These are phyloP conservation scores for Apostichopus parvimensis DNA, from an alignment of 35 echinoderm and acorn worm species.

Conservation along the genomic window DNA sequence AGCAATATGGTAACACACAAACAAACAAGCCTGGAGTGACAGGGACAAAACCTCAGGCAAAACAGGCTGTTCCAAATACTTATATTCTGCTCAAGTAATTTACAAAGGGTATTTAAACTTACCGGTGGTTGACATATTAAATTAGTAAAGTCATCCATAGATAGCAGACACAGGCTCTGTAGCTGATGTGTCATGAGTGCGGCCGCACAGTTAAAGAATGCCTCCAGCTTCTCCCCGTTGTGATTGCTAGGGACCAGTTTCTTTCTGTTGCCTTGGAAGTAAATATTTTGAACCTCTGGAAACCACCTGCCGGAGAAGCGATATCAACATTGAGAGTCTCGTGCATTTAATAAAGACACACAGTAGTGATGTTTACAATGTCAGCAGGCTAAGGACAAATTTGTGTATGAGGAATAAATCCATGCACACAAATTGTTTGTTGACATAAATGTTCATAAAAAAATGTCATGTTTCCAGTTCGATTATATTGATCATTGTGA, in stretches of 20 bases:
- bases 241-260: conserved; percentile 97
- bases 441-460: too few relatives aligned
- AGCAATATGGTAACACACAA: too few relatives aligned
- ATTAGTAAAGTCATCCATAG: conserved; percentile 88
- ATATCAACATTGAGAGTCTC: background rate
- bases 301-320: conserved; percentile 74
- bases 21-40: too few relatives aligned
- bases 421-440: too few relatives aligned
- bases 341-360: background rate
- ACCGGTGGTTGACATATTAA: conserved; percentile 84
- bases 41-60: too few relatives aligned
- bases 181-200: conserved; percentile 94
- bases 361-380: too few relatives aligned
- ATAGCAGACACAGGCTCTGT: conserved; percentile 77
- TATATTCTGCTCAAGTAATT: too few relatives aligned
- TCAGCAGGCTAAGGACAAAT: too few relatives aligned
- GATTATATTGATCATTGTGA: too few relatives aligned
- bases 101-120: conserved; percentile 7
- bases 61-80: too few relatives aligned
- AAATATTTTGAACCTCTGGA: conserved; percentile 99
- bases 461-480: too few relatives aligned
- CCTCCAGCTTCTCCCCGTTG: conserved; percentile 89
- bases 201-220: conserved; percentile 98
- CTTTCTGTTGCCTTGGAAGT: conserved; percentile 94
- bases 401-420: too few relatives aligned